Conservation (phyloP, 1,140 invertebrate genomes). For the Papilio polytes region DNA sequence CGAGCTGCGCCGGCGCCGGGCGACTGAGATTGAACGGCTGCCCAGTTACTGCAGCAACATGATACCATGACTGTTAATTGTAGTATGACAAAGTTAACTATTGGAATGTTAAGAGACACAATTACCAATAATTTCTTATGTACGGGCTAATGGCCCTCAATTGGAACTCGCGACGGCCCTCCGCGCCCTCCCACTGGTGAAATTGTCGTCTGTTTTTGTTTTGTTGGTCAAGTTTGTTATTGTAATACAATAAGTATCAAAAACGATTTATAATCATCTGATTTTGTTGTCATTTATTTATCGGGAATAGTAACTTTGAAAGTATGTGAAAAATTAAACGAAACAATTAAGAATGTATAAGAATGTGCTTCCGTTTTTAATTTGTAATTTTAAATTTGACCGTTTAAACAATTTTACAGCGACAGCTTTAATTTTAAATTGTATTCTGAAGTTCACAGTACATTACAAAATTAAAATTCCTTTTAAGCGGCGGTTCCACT, state of each 20-base stretch:
- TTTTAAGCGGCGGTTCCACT: conserved; percentile 8
- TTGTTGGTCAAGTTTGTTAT: neutral
- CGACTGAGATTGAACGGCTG: conserved; percentile 6
- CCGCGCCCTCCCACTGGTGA: neutral
- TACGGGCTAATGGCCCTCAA: conserved; percentile 29
- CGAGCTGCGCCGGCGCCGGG: neutral
- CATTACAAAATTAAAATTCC: neutral
- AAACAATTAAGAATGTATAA: neutral
- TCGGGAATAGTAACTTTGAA: neutral
- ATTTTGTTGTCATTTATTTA: neutral
- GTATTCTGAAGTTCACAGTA: neutral
- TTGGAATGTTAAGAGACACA: conserved; percentile 36
- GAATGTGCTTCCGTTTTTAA: neutral
- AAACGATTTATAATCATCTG: too few species aligned
- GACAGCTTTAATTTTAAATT: neutral
- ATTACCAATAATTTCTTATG: conserved; percentile 33
- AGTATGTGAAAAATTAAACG: neutral
- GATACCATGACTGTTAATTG: conserved; percentile 9
- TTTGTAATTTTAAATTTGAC: neutral
- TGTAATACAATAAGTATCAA: too few species aligned
- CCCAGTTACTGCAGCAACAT: neutral
- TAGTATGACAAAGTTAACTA: conserved; percentile 23
- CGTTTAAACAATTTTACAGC: neutral
- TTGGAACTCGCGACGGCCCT: conserved; percentile 29
- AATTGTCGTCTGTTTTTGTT: neutral